Evolutionary conservation across 2,888 invertebrate genomes (phyloP).

Genomic region (Latrodectus elegans): DNA sequence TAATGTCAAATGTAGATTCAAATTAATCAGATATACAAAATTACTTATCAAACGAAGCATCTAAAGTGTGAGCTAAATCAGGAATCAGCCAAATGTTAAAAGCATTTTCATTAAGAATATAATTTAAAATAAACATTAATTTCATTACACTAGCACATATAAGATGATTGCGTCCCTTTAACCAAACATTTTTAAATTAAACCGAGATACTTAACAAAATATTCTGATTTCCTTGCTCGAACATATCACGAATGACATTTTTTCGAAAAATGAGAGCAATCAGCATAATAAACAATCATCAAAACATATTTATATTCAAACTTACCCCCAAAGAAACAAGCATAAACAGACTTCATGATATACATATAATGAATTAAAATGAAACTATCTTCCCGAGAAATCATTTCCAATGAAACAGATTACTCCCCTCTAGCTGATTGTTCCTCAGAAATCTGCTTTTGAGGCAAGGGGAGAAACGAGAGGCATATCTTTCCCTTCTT

Average conservation of each 20-base stretch:
- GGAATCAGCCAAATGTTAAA: too few relatives aligned
- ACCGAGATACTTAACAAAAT: background rate
- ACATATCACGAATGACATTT: background rate
- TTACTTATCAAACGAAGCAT: too few relatives aligned
- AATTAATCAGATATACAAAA: too few relatives aligned
- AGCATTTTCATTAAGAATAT: too few relatives aligned
- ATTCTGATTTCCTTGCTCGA: background rate
- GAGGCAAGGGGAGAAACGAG: background rate
- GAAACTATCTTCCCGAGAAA: conserved; percentile 44
- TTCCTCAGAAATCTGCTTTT: background rate
- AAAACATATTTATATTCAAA: background rate
- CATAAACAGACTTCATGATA: conserved; percentile 3
- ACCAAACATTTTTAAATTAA: too few relatives aligned
- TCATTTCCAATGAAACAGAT: conserved; percentile 20
- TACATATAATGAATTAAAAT: conserved; percentile 47
- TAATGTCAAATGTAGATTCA: too few relatives aligned
- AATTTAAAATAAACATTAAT: too few relatives aligned
- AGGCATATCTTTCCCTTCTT: background rate
- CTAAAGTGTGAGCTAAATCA: too few relatives aligned
- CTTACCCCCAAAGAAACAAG: background rate
- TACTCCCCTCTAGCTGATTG: background rate
- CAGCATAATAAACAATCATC: background rate
- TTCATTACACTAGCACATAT: too few relatives aligned
- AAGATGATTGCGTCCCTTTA: too few relatives aligned
- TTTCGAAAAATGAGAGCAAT: background rate